Percentiles rank a stretch among this genome's conserved stretches.
phyloP scores from a whole-genome alignment of 2,113 vertebrate genomes.

The Eonycteris spelaea region DNA sequence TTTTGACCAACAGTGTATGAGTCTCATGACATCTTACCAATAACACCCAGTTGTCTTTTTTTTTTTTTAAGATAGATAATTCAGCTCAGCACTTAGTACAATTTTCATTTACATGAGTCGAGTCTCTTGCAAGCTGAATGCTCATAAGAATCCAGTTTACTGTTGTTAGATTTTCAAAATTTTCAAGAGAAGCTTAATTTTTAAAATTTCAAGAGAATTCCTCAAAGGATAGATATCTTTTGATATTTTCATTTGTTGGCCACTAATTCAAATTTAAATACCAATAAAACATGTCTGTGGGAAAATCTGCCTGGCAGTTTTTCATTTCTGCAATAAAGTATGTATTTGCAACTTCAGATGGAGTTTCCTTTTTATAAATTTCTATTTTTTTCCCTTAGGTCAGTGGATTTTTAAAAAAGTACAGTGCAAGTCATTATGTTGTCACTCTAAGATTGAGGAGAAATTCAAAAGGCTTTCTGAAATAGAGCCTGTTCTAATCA shows the following conservation, averaged over 20 bases:
- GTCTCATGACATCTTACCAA: background rate
- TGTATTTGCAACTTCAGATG: background rate
- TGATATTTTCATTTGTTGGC: background rate
- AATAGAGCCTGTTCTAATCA: background rate
- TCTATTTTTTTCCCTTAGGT: background rate
- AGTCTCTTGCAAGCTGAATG: background rate
- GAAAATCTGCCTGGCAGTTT: background rate
- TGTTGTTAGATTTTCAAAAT: background rate
- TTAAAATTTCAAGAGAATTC: background rate
- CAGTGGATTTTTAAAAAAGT: background rate
- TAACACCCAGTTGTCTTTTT: background rate
- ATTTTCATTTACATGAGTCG: background rate
- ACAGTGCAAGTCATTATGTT: background rate
- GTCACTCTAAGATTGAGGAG: background rate
- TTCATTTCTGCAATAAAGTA: background rate
- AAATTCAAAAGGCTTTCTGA: constrained; percentile 27
- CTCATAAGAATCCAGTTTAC: background rate
- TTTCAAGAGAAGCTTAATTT: background rate
- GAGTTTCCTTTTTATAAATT: background rate
- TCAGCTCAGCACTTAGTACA: background rate
- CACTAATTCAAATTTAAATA: constrained; percentile 14
- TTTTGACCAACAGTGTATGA: background rate
- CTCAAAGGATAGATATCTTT: background rate
- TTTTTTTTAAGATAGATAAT: background rate
- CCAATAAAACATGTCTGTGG: background rate